Conservation (phyloP, 2,888 invertebrate genomes). For the Lithosia quadra region DNA sequence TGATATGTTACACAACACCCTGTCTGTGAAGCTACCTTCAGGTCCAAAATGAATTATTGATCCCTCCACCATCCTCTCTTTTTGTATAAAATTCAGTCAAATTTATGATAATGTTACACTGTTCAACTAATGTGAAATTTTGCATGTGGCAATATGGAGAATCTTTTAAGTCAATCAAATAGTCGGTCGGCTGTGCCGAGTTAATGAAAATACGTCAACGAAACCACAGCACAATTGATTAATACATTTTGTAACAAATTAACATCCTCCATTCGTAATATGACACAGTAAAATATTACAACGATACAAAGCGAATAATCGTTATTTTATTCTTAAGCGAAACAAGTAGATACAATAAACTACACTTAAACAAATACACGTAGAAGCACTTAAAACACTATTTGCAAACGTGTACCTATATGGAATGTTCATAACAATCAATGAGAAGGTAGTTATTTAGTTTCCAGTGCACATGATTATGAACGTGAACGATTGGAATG, state of each 20-base stretch:
- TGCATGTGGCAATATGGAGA: constrained; percentile 47
- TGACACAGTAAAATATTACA: constrained; percentile 23
- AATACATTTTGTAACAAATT: constrained; percentile 31
- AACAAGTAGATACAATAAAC: constrained; percentile 24
- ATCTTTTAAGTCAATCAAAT: constrained; percentile 26
- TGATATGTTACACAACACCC: constrained; percentile 82
- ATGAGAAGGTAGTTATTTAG: constrained; percentile 46
- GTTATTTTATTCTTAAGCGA: constrained; percentile 17
- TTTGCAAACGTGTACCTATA: constrained; percentile 42
- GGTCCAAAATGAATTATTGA: constrained; percentile 72
- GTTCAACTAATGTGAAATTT: constrained; percentile 38
- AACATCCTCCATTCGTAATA: constrained; percentile 23
- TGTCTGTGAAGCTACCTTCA: constrained; percentile 73
- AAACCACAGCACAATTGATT: constrained; percentile 27
- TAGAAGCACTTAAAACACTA: constrained; percentile 34
- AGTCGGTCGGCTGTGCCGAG: constrained; percentile 12
- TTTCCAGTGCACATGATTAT: constrained; percentile 56
- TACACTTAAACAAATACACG: constrained; percentile 39
- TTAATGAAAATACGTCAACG: constrained; percentile 25
- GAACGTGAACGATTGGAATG: constrained; percentile 7
- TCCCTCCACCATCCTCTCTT: constrained; percentile 68
- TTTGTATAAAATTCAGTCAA: constrained; percentile 71
- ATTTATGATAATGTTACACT: constrained; percentile 51
- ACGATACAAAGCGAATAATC: constrained; percentile 20
- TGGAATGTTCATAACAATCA: constrained; percentile 68